Conservation (phyloP, 2,113 vertebrate genomes). For the Atherinomorus stipes region DNA sequence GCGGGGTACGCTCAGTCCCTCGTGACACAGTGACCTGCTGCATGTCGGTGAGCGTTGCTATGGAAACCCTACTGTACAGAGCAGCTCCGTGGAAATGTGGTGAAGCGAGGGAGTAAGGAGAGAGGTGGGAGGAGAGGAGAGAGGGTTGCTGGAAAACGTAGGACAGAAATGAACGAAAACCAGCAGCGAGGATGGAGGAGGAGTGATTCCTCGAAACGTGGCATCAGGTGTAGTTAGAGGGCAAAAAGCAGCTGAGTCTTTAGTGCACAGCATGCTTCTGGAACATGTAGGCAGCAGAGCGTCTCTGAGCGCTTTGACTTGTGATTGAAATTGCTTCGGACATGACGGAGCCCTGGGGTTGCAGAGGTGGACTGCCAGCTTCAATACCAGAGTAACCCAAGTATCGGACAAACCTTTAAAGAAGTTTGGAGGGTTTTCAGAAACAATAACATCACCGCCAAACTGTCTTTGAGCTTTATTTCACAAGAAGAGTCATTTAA, state of each 20-base stretch:
- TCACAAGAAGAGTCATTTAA: too few relatives aligned
- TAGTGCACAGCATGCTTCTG: slow-evolving; percentile 23
- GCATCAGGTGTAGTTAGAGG: slow-evolving; percentile 49
- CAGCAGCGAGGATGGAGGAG: slow-evolving; percentile 21
- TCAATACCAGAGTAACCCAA: neutral
- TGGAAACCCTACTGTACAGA: slow-evolving; percentile 82
- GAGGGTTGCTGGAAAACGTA: slow-evolving; percentile 52
- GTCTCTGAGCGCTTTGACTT: slow-evolving; percentile 32
- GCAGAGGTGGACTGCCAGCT: slow-evolving; percentile 11
- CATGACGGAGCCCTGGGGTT: slow-evolving; percentile 12
- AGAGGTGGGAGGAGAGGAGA: slow-evolving; percentile 56
- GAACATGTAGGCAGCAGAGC: slow-evolving; percentile 39
- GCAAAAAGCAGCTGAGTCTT: slow-evolving; percentile 28
- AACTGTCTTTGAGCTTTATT: too few relatives aligned
- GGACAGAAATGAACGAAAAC: slow-evolving; percentile 26
- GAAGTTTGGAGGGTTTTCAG: too few relatives aligned
- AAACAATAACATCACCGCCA: too few relatives aligned
- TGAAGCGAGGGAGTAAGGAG: slow-evolving; percentile 51
- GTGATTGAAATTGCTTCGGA: slow-evolving; percentile 32
- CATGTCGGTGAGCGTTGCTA: slow-evolving; percentile 81
- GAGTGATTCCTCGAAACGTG: slow-evolving; percentile 49
- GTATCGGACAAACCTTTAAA: too few relatives aligned
- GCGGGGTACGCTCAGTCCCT: slow-evolving; percentile 67
- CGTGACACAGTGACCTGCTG: slow-evolving; percentile 82
- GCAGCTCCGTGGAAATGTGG: slow-evolving; percentile 52